Evolutionary conservation across 1,140 invertebrate species (phyloP), one percentile per base, ranked within the genome.

Genomic region (Dolichoris vasculosae): DNA sequence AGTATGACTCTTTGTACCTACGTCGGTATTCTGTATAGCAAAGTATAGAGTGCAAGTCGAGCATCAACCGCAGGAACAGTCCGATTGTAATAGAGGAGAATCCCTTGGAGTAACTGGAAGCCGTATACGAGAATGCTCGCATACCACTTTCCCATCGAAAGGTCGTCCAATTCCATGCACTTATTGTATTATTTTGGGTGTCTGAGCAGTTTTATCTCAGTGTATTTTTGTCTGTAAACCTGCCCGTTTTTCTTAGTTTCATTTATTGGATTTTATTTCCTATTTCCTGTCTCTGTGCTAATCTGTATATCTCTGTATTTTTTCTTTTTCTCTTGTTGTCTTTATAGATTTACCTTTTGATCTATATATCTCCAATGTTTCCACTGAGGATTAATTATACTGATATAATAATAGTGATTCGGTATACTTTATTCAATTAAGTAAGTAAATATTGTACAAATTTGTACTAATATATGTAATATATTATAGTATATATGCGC

Each of bases 51-150:
- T 35, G 13, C 11, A 67, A 23, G 32, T 55, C 40, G 63, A 4
- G 30, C 80, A 55, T 82, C 67, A 55, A 69, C 55, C 82, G 17
- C 82, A 75, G 51, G 51, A 75, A 76, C 51, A 40, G n/a, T 9
- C 15, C 35, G 63, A 75, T 40, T 55, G 17, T 51, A 75, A 48
- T 15, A 38, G 51, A 9, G 35, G 35, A 69, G 35, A 32, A 81
- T 38, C 67, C 32, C 81, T n/a, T 15, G 8, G 73, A 64, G 83
- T 64, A 46, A 71, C 83, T 76, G 63, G 75, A 84, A 71, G 59
- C 43, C 83, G 73, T 84, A 83, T 40, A 55, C 63, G 30, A n/a
- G 64, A 85, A 73, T 85, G 83, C 48, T 85, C 83, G 67, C 76
- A 71, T 73, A 80, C 67, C 77, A 51, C 77, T 23, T 30, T 32